Evolutionary conservation across 2,113 vertebrate genomes (phyloP).

Genomic region (Lamprologus sp.): DNA sequence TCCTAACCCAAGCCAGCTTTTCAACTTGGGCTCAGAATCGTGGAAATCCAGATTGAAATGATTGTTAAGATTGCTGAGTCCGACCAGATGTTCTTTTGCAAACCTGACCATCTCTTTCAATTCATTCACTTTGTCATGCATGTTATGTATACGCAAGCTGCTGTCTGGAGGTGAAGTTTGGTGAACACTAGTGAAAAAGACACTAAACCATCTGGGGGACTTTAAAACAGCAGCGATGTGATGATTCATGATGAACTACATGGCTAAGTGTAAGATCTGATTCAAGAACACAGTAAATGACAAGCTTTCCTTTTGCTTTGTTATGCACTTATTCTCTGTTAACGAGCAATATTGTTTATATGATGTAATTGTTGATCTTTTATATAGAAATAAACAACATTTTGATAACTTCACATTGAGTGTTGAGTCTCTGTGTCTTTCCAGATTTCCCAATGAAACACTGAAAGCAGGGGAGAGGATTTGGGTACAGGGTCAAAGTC

Average conservation of each 20-base stretch:
- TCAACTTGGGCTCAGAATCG: not conserved
- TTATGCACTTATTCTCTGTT: not conserved
- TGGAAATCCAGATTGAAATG: not conserved
- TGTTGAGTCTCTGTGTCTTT: not conserved
- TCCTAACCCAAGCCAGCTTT: not conserved
- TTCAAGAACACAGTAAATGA: not conserved
- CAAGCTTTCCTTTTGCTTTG: not conserved
- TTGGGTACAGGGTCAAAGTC: not conserved
- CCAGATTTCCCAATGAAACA: not conserved
- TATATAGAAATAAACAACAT: not conserved
- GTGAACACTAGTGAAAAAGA: not conserved
- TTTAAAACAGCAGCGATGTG: not conserved
- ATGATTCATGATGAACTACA: not conserved
- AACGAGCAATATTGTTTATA: not conserved
- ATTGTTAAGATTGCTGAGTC: not conserved
- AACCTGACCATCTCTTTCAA: not conserved
- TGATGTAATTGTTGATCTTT: not conserved
- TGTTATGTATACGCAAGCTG: fast-evolving
- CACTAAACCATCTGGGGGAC: not conserved
- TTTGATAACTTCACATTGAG: not conserved
- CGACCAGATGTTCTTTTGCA: not conserved
- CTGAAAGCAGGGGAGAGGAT: not conserved
- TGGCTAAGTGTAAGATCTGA: not conserved
- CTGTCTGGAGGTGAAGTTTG: not conserved
- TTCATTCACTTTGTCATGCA: fast-evolving